These are phyloP conservation scores for Cynodonichthys magdalenae DNA, from an alignment of 2,797 vertebrate species.

Conservation along the genomic window DNA sequence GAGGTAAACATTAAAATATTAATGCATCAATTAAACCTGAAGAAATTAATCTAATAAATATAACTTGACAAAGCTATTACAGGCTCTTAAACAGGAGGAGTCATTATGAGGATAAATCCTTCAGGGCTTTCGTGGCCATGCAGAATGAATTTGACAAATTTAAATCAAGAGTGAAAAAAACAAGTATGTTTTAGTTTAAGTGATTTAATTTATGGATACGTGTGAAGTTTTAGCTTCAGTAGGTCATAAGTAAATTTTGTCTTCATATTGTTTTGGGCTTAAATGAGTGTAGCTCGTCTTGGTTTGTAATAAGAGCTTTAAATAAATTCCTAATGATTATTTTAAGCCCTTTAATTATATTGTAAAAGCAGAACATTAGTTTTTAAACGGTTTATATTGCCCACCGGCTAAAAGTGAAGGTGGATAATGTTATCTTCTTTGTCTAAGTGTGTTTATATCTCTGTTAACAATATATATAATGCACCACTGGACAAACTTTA, in stretches of 20 bases:
- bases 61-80: slow-evolving; percentile 72
- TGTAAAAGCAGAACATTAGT: neutral
- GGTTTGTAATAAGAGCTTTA: neutral
- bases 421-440: no score
- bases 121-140: slow-evolving; percentile 47
- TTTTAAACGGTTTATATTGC: neutral
- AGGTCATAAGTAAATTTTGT: neutral
- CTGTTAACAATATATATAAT: no score
- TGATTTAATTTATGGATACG: slow-evolving; percentile 6
- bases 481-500: no score
- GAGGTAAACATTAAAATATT: slow-evolving; percentile 83
- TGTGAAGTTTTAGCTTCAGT: slow-evolving; percentile 6
- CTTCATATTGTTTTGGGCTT: neutral
- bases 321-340: neutral
- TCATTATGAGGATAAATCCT: slow-evolving; percentile 75
- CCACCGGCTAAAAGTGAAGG: no score
- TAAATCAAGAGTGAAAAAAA: slow-evolving; percentile 22
- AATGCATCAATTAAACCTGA: slow-evolving; percentile 82
- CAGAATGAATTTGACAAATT: slow-evolving; percentile 40
- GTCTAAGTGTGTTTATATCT: no score
- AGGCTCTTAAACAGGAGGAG: slow-evolving; percentile 59
- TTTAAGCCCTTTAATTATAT: neutral
- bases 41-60: slow-evolving; percentile 85
- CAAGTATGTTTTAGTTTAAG: neutral
- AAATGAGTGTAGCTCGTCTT: neutral